Conservation (phyloP, 2,797 vertebrate species). For the Heteromormyrus szaboi region DNA sequence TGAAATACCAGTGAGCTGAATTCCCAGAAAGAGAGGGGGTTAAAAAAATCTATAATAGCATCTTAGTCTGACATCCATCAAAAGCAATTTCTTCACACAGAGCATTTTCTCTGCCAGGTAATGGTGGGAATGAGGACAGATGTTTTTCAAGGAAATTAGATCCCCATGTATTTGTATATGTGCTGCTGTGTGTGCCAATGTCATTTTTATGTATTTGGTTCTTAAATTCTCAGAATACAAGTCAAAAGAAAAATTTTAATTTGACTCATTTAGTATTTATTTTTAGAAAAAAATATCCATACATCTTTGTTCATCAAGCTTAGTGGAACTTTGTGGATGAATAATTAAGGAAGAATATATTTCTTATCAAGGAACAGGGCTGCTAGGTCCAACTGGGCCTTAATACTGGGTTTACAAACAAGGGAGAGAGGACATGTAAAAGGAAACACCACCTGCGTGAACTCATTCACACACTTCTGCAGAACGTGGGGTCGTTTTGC, state of each 20-base stretch:
- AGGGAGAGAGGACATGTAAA: neutral
- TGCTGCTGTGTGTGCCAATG: neutral
- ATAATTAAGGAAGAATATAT: neutral
- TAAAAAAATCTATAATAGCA: neutral
- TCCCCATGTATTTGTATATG: neutral
- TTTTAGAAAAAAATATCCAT: neutral
- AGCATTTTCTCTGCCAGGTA: neutral
- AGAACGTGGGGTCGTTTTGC: neutral
- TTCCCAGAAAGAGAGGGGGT: neutral
- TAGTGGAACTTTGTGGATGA: neutral
- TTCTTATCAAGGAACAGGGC: neutral
- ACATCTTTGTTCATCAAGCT: neutral
- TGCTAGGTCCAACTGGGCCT: neutral
- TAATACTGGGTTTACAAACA: neutral
- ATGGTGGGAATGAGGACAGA: neutral
- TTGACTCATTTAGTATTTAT: neutral
- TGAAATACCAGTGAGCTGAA: neutral
- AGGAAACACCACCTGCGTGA: neutral
- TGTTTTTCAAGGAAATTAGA: slow-evolving; percentile 2
- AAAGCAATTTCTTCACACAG: neutral
- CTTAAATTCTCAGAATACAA: neutral
- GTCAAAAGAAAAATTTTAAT: neutral
- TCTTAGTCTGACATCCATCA: slow-evolving; percentile 6
- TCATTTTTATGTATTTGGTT: neutral
- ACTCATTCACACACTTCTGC: neutral